Conservation (phyloP, 2,888 invertebrate species). For the Galeruca laticollis region DNA sequence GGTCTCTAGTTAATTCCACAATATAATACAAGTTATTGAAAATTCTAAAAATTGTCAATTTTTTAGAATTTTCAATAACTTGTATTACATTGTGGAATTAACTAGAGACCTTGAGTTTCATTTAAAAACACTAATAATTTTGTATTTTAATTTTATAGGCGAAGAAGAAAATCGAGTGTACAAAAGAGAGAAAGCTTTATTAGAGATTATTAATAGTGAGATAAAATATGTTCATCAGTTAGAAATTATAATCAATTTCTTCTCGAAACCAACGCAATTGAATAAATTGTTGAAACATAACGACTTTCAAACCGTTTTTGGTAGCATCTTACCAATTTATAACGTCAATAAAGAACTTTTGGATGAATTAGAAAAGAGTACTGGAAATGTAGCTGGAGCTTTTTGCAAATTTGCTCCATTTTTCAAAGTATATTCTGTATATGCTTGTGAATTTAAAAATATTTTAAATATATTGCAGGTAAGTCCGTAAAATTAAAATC, state of each 20-base stretch:
- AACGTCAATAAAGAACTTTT: slow-evolving; percentile 74
- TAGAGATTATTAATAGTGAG: slow-evolving; percentile 79
- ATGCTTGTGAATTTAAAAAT: slow-evolving; percentile 80
- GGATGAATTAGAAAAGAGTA: slow-evolving; percentile 70
- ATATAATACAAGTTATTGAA: too few relatives aligned
- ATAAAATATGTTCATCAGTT: slow-evolving; percentile 77
- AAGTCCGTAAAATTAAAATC: slow-evolving; percentile 45
- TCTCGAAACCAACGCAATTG: slow-evolving; percentile 72
- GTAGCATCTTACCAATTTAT: slow-evolving; percentile 75
- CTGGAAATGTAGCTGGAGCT: slow-evolving; percentile 73
- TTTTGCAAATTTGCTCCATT: slow-evolving; percentile 81
- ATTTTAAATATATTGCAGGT: slow-evolving; percentile 74
- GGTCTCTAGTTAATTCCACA: too few relatives aligned
- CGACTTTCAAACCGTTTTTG: slow-evolving; percentile 71
- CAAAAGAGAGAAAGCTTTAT: slow-evolving; percentile 69
- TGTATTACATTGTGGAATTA: too few relatives aligned
- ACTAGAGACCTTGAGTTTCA: too few relatives aligned
- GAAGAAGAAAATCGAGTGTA: slow-evolving; percentile 62
- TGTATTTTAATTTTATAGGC: slow-evolving; percentile 20
- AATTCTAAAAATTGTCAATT: too few relatives aligned
- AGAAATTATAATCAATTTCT: slow-evolving; percentile 74
- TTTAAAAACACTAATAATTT: too few relatives aligned
- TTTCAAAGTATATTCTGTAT: slow-evolving; percentile 82
- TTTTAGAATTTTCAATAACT: too few relatives aligned
- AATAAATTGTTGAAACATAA: slow-evolving; percentile 68